Conservation (phyloP, 2,113 vertebrate species). For the Sterrhoptilus dennistouni region DNA sequence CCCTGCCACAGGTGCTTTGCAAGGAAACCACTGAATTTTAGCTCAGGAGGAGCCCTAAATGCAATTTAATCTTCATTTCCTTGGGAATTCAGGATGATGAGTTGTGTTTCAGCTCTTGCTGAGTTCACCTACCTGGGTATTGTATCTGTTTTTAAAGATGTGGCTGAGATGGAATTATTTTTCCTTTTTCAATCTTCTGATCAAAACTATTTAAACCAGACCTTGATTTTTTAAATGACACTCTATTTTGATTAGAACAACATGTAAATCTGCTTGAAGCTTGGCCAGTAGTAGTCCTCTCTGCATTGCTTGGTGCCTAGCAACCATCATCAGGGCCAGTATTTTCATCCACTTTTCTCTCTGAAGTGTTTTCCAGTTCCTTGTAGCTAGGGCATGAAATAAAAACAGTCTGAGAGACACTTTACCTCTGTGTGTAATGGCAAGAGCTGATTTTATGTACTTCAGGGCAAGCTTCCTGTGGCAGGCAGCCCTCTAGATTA, state of each 20-base stretch:
- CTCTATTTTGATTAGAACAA: slow-evolving; percentile 31
- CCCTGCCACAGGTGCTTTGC: neutral
- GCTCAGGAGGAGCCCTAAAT: neutral
- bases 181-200: neutral
- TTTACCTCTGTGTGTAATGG: slow-evolving; percentile 1
- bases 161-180: neutral
- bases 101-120: neutral
- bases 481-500: slow-evolving; percentile 19
- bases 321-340: slow-evolving; percentile 56
- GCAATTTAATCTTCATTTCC: neutral
- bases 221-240: slow-evolving; percentile 21
- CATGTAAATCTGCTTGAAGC: slow-evolving; percentile 43
- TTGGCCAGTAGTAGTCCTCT: slow-evolving; percentile 36
- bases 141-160: neutral
- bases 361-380: slow-evolving; percentile 54
- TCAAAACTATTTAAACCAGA: neutral
- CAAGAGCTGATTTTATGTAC: slow-evolving; percentile 31
- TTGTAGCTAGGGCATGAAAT: slow-evolving; percentile 25
- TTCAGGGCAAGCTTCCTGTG: slow-evolving; percentile 2
- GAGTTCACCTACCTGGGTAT: neutral
- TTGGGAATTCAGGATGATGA: neutral
- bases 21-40: neutral
- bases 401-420: slow-evolving; percentile 34
- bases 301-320: slow-evolving; percentile 66
- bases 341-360: slow-evolving; percentile 30